These are phyloP conservation scores for Falco naumanni DNA, from an alignment of 2,797 vertebrate genomes.

Conservation along the genomic window DNA sequence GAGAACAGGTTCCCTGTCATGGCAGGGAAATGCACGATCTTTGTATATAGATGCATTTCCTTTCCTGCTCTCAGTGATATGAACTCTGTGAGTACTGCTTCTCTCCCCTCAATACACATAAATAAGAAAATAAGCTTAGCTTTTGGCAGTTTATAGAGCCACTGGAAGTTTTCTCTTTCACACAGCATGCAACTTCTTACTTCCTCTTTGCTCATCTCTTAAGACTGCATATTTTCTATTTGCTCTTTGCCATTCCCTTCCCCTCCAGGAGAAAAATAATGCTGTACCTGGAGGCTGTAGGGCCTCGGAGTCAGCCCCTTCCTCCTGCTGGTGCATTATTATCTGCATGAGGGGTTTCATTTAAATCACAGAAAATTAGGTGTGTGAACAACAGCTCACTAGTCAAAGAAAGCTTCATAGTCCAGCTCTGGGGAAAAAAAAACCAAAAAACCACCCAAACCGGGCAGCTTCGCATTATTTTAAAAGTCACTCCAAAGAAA, in stretches of 20 bases:
- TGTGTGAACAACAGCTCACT: neutral
- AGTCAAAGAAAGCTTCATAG: neutral
- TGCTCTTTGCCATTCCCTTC: neutral
- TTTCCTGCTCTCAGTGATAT: neutral
- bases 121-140: neutral
- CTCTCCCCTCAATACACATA: accelerated
- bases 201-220: neutral
- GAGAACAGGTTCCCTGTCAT: neutral
- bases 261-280: neutral
- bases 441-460: too few relatives aligned
- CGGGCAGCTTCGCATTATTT: neutral
- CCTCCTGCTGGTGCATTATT: neutral
- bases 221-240: neutral
- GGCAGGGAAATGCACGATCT: neutral
- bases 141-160: neutral
- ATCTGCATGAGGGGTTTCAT: neutral
- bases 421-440: neutral
- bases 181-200: neutral
- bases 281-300: neutral
- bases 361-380: neutral
- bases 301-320: neutral
- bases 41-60: neutral
- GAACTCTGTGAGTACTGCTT: neutral
- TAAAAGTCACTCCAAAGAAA: neutral
- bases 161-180: neutral